Conservation (phyloP, 2,113 vertebrate species). For the Ammodramus savannarum region DNA sequence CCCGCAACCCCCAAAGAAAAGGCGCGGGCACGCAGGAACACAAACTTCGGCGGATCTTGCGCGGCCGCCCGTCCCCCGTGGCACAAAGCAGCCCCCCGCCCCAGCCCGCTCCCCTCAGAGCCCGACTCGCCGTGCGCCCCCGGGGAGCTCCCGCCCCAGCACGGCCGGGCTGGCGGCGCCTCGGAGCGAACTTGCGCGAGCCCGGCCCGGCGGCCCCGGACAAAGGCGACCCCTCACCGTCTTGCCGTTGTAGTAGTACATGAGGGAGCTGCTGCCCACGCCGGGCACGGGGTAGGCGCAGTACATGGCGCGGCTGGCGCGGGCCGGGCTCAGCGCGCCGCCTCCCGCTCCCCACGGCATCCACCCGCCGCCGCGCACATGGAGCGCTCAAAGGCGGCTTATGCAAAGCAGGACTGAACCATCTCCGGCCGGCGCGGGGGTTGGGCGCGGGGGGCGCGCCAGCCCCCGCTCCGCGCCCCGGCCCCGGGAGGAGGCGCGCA, state of each 20-base stretch:
- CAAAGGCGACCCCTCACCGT: constrained; percentile 85
- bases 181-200: neutral
- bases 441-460: neutral
- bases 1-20: neutral
- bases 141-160: neutral
- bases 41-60: neutral
- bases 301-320: constrained; percentile 87
- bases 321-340: constrained; percentile 66
- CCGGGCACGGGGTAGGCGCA: constrained; percentile 96
- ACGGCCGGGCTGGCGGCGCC: neutral
- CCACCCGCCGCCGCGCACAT: constrained; percentile 85
- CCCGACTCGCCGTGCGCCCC: neutral
- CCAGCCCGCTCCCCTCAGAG: neutral
- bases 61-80: neutral
- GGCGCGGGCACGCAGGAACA: neutral
- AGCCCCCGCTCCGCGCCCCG: neutral
- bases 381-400: constrained; percentile 89
- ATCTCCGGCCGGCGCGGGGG: constrained; percentile 57
- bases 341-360: constrained; percentile 80
- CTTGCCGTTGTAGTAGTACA: constrained; percentile 99
- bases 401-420: constrained; percentile 96
- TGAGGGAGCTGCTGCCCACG: constrained; percentile 94
- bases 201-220: neutral
- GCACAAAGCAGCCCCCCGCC: neutral
- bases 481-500: neutral